Evolutionary conservation across 2,888 invertebrate genomes (phyloP).

Genomic region (Thymelicus acteon): DNA sequence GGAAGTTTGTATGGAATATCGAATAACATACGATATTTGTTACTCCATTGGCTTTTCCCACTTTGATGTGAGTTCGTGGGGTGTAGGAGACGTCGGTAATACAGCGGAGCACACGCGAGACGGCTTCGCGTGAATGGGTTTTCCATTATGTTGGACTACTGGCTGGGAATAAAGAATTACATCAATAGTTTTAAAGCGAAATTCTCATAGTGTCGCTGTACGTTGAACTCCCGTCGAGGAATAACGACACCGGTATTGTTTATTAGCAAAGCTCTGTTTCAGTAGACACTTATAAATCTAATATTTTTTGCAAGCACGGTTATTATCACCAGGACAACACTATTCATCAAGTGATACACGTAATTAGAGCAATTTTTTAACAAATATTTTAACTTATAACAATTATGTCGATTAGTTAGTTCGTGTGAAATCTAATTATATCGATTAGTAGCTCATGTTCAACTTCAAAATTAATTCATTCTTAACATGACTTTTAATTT

Average conservation of each 20-base stretch:
- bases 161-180: conserved; percentile 10
- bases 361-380: too few species aligned
- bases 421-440: too few species aligned
- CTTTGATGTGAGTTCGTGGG: conserved; percentile 43
- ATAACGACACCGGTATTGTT: neutral
- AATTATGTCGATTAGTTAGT: too few species aligned
- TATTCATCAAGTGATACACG: too few species aligned
- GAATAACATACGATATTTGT: conserved; percentile 30
- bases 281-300: too few species aligned
- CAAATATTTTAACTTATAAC: too few species aligned
- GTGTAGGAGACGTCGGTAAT: conserved; percentile 51
- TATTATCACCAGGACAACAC: too few species aligned
- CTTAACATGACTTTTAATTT: too few species aligned
- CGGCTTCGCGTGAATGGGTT: conserved; percentile 64
- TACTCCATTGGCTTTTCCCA: conserved; percentile 26
- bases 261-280: too few species aligned
- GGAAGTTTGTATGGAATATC: conserved; percentile 21
- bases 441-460: too few species aligned
- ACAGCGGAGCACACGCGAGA: conserved; percentile 48
- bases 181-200: conserved; percentile 1
- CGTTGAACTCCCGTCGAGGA: neutral
- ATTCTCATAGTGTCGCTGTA: neutral
- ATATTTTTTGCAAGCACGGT: too few species aligned
- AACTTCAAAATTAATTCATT: too few species aligned
- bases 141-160: conserved; percentile 57